phyloP scores from a whole-genome alignment of 2,113 vertebrate genomes.

The Panthera tigris region DNA sequence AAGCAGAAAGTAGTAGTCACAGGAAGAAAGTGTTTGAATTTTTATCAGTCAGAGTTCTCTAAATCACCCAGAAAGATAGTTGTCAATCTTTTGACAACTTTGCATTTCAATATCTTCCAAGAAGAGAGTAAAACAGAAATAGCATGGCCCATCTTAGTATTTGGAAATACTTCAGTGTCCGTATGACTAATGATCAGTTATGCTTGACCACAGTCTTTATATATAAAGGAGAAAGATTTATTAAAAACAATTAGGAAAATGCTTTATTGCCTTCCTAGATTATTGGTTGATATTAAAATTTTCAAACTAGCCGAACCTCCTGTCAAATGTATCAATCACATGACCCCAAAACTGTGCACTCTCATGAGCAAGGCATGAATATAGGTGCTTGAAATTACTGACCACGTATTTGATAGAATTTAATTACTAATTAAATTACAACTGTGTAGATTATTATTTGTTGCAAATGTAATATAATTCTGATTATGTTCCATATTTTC shows the following conservation, averaged over 20 bases:
- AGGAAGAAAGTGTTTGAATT: background rate
- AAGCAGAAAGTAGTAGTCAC: background rate
- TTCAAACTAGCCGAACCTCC: background rate
- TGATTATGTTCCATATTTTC: background rate
- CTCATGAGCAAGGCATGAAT: background rate
- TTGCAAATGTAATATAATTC: background rate
- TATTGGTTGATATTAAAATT: conserved; percentile 26
- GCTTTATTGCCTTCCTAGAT: background rate
- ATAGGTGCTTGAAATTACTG: background rate
- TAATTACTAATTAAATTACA: conserved; percentile 34
- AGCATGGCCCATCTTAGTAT: background rate
- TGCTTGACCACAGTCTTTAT: background rate
- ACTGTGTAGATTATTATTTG: background rate
- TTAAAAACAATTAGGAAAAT: conserved; percentile 11
- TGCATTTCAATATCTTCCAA: background rate
- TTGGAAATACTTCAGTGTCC: background rate
- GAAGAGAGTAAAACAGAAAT: background rate
- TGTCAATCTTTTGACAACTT: background rate
- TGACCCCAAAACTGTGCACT: background rate
- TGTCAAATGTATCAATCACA: background rate
- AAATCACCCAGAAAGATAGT: background rate
- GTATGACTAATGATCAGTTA: background rate
- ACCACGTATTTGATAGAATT: background rate
- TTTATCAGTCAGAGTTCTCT: background rate
- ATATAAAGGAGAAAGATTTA: background rate